These are phyloP conservation scores for Hoplodrina ambigua DNA, from an alignment of 2,888 invertebrate species.

Conservation along the genomic window DNA sequence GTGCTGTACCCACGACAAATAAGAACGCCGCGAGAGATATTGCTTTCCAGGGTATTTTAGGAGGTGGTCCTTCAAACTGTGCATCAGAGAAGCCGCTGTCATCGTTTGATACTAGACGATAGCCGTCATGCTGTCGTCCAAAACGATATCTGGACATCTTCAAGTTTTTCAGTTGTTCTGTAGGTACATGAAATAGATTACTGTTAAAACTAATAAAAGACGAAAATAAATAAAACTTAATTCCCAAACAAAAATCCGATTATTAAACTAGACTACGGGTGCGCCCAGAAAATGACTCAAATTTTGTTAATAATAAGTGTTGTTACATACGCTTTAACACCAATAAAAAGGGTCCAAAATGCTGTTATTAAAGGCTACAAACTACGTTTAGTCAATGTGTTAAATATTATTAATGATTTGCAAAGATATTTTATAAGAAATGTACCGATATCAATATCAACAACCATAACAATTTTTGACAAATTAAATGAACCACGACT, in stretches of 20 bases:
- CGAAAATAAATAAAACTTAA: background rate
- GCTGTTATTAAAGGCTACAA: slow-evolving; percentile 28
- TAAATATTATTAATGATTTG: background rate
- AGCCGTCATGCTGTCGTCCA: slow-evolving; percentile 91
- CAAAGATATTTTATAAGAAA: slow-evolving; percentile 26
- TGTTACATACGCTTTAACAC: slow-evolving; percentile 41
- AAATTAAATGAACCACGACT: background rate
- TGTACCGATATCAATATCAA: slow-evolving; percentile 40
- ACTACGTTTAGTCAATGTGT: slow-evolving; percentile 31
- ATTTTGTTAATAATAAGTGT: slow-evolving; percentile 4
- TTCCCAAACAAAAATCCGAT: slow-evolving; percentile 6
- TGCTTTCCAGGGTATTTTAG: slow-evolving; percentile 96
- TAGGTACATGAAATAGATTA: slow-evolving; percentile 49
- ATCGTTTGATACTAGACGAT: slow-evolving; percentile 89
- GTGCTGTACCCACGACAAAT: slow-evolving; percentile 93
- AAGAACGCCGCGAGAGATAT: slow-evolving; percentile 94
- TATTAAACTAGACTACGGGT: background rate
- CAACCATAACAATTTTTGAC: slow-evolving; percentile 42
- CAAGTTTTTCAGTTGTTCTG: slow-evolving; percentile 74
- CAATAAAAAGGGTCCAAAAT: slow-evolving; percentile 24
- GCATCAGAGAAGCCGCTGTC: slow-evolving; percentile 93
- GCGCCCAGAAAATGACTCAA: background rate
- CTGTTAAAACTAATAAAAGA: slow-evolving; percentile 3
- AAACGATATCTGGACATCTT: slow-evolving; percentile 91
- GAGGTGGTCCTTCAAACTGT: slow-evolving; percentile 92